These are phyloP conservation scores for Ciconia boyciana DNA, from an alignment of 2,113 vertebrate species.

Conservation along the genomic window DNA sequence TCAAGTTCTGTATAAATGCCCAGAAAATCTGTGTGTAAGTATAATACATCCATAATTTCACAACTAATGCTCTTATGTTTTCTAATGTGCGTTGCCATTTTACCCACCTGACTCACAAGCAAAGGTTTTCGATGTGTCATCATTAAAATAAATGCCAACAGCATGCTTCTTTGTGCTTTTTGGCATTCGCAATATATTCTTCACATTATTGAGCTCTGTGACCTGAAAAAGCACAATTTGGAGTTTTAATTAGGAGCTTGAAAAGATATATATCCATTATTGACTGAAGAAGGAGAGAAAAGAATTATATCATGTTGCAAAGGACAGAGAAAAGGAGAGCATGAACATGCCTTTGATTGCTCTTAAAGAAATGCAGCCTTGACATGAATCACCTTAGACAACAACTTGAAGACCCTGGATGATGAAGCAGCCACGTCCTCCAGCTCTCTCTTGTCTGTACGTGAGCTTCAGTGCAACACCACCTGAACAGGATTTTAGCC, in stretches of 20 bases:
- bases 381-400: neutral
- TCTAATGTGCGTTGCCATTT: too few species aligned
- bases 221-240: constrained; percentile 66
- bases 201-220: constrained; percentile 82
- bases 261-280: neutral
- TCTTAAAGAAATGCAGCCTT: neutral
- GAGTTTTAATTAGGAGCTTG: neutral
- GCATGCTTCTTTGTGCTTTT: constrained; percentile 82
- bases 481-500: neutral
- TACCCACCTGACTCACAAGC: constrained; percentile 84
- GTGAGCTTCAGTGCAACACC: neutral
- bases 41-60: neutral
- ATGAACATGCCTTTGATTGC: neutral
- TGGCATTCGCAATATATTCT: constrained; percentile 71
- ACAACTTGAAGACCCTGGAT: neutral
- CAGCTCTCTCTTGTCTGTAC: too few species aligned
- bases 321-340: neutral
- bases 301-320: neutral
- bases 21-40: constrained; percentile 26
- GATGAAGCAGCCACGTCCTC: neutral
- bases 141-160: constrained; percentile 76
- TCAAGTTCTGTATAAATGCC: constrained; percentile 75
- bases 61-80: neutral
- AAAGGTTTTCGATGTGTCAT: constrained; percentile 82
- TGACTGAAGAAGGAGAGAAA: neutral